phyloP scores from a whole-genome alignment of 1,140 invertebrate genomes.

The Drosophila mauritiana region DNA sequence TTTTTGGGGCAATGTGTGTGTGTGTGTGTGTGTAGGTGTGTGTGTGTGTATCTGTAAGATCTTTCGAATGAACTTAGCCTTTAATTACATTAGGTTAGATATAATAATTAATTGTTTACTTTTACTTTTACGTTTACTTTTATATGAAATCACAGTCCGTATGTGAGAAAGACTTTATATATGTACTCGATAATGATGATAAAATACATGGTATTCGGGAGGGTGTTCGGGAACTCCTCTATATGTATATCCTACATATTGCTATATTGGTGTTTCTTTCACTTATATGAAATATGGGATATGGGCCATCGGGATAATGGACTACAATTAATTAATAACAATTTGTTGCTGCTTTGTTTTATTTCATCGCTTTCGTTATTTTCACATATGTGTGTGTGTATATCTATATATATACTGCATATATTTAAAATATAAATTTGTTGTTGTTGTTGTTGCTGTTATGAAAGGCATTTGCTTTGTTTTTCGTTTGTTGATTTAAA shows the following conservation, averaged over 20 bases:
- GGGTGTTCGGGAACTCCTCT: constrained; percentile 11
- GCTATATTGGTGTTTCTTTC: constrained; percentile 39
- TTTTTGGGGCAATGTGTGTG: background rate
- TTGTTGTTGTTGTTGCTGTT: constrained; percentile 49
- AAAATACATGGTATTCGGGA: constrained; percentile 50
- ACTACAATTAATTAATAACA: constrained; percentile 62
- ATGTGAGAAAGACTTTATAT: constrained; percentile 84
- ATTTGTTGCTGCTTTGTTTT: constrained; percentile 38
- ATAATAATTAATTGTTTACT: constrained; percentile 56
- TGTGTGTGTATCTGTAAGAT: constrained; percentile 16
- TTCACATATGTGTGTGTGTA: constrained; percentile 28
- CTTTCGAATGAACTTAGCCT: constrained; percentile 31
- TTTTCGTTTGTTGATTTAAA: constrained; percentile 49
- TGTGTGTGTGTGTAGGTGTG: constrained; percentile 1
- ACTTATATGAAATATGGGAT: constrained; percentile 1
- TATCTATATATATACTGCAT: constrained; percentile 62
- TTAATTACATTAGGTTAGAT: constrained; percentile 45
- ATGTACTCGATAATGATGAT: constrained; percentile 75
- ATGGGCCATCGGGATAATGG: constrained; percentile 20
- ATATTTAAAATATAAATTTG: constrained; percentile 75
- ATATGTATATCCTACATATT: constrained; percentile 38
- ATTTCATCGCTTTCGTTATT: constrained; percentile 32
- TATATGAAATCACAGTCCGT: constrained; percentile 84
- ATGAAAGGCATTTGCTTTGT: constrained; percentile 72
- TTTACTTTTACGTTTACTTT: constrained; percentile 43